These are phyloP conservation scores for Eunapius fragilis DNA, from an alignment of 37 sponge, comb jelly and placozoan genomes.

Conservation along the genomic window DNA sequence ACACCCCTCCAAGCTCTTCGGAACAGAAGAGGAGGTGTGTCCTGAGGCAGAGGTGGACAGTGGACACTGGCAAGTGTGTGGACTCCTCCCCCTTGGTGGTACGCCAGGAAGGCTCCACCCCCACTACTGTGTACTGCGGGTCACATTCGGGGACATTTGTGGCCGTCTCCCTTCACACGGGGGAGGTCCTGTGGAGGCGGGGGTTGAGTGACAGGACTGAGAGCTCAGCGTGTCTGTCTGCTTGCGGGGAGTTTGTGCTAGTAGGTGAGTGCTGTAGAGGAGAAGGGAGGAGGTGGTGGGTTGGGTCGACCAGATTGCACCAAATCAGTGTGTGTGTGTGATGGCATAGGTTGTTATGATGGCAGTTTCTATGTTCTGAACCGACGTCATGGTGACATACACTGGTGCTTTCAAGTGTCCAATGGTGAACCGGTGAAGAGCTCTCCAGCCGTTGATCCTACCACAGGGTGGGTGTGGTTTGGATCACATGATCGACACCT, in stretches of 20 bases:
- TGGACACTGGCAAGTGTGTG: conserved; percentile 78
- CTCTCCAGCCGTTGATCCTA: conserved; percentile 77
- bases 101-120: not conserved
- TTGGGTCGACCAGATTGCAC: too few relatives aligned
- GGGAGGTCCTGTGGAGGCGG: conserved; percentile 59
- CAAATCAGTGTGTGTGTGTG: not conserved
- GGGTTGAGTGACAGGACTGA: conserved; percentile 76
- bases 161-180: conserved; percentile 44
- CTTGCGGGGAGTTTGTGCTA: conserved; percentile 64
- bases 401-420: conserved; percentile 56
- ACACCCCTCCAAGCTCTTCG: too few relatives aligned
- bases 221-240: conserved; percentile 77
- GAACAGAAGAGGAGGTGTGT: not conserved
- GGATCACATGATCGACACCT: conserved; percentile 89
- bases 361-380: conserved; percentile 68
- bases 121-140: conserved; percentile 60
- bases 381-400: conserved; percentile 38
- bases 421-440: conserved; percentile 73
- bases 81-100: conserved; percentile 92
- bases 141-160: conserved; percentile 84
- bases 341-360: conserved; percentile 79
- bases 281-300: too few relatives aligned
- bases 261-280: conserved; percentile 89
- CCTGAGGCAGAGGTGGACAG: conserved; percentile 39
- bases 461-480: conserved; percentile 81